These are phyloP conservation scores for Otus scops DNA, from an alignment of 2,797 vertebrate genomes.

Conservation along the genomic window DNA sequence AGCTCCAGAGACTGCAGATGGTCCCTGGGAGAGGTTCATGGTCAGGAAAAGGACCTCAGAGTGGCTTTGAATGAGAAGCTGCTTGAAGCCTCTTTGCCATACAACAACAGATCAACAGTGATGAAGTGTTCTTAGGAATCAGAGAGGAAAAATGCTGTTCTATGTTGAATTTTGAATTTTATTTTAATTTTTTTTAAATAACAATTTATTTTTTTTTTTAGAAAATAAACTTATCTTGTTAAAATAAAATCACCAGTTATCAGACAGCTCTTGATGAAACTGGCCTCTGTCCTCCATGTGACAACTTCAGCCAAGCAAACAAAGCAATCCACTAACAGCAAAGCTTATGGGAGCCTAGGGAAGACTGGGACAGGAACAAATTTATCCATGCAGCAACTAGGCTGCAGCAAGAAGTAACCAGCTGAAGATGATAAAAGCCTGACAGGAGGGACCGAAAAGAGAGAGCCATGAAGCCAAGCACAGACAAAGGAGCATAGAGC, in stretches of 20 bases:
- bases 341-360: background rate
- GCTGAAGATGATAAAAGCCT: background rate
- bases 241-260: background rate
- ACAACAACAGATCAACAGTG: fast-evolving
- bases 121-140: background rate
- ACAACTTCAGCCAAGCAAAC: background rate
- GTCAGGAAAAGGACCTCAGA: background rate
- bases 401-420: background rate
- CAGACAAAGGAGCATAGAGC: background rate
- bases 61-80: background rate
- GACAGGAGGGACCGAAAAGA: background rate
- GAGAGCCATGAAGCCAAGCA: background rate
- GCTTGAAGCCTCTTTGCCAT: background rate
- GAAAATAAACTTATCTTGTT: background rate
- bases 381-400: background rate
- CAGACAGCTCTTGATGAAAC: background rate
- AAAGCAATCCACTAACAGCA: background rate
- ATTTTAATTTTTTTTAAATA: background rate
- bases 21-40: background rate
- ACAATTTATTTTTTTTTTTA: background rate
- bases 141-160: background rate
- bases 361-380: background rate
- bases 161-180: background rate
- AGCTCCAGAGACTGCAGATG: background rate
- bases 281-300: background rate